Conservation (phyloP, 1,140 invertebrate species). For the Cheumatopsyche charites region DNA sequence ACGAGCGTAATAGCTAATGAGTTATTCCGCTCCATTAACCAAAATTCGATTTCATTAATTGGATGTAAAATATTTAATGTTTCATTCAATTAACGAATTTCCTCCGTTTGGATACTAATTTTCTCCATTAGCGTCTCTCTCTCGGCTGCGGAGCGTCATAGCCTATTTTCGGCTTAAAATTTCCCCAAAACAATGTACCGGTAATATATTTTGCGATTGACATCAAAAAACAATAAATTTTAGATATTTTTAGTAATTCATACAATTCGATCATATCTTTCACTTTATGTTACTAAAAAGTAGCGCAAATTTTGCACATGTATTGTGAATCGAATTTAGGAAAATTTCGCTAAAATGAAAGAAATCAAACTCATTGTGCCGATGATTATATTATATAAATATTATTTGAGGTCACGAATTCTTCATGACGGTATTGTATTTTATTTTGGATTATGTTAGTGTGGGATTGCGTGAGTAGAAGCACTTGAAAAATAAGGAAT, state of each 20-base stretch:
- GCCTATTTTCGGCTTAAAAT: slow-evolving; percentile 16
- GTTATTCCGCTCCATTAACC: slow-evolving; percentile 16
- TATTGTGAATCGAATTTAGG: not conserved
- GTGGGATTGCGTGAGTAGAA: slow-evolving; percentile 8
- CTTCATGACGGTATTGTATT: not conserved
- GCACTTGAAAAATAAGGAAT: slow-evolving; percentile 3
- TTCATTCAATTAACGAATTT: slow-evolving; percentile 29
- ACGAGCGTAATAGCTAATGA: slow-evolving; percentile 15
- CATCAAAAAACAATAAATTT: not conserved
- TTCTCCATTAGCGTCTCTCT: slow-evolving; percentile 17
- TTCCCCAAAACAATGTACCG: not conserved
- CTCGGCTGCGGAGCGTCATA: not conserved
- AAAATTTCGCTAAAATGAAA: too few relatives aligned
- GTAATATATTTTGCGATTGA: too few relatives aligned
- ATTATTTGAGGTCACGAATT: not conserved
- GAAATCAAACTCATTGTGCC: too few relatives aligned
- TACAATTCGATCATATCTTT: too few relatives aligned
- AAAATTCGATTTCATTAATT: slow-evolving; percentile 29
- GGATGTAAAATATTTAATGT: slow-evolving; percentile 27
- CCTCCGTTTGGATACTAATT: slow-evolving; percentile 21
- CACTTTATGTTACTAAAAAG: too few relatives aligned
- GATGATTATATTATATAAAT: not conserved
- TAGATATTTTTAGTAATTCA: not conserved
- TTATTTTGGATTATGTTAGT: not conserved
- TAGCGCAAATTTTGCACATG: not conserved